Base-by-base conservation (phyloP, 2,113 vertebrate genomes). In the Acanthisitta chloris region DNA sequence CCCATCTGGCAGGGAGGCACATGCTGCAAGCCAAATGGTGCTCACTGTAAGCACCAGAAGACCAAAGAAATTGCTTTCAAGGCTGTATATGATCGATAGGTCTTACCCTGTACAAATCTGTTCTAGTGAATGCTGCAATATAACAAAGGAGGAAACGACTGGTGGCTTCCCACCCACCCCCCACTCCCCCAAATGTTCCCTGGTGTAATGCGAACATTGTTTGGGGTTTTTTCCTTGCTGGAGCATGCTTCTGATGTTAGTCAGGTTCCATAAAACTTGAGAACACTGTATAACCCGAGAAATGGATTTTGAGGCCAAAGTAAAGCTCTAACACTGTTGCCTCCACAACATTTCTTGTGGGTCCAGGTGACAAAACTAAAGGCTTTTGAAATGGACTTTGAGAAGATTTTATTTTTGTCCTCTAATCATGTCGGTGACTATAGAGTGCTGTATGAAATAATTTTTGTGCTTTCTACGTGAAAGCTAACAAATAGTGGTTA, bases 1-100 rank as follows among this genome's bases (percentile, higher is more conserved):
- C 92, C 96, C 96, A 88, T 90, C 94, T 96, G 95, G 96, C 94
- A 95, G 43, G 51, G 67, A 93, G 33, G 31, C 69, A 70, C 7
- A 8, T 81, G 80, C 82, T 95, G 86, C 86, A 70, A 59, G 92
- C 95, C 94, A 95, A 95, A 62, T 62, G 70, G 88, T 83, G 76
- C 4, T 7, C 6, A 0, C 86, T 66, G 46, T 34, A 77, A 88
- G 91, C 72, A 71, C 71, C 76, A 83, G 67, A 92, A 93, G 54
- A 90, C 94, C 80, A 83, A 86, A 93, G 64, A 92, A 88, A 86
- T 66, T 72, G 24, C 24, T 93, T 94, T 84, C 55, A 65, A 58
- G 62, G 42, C 86, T 83, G 42, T 73, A 42, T 54, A 5, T 96
- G 86, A 93, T 95, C 14, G 10, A 88, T 88, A 80, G 46, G 26